A percentile compares a stretch with the other conserved stretches of the same genome.
Evolutionary conservation across 2,797 vertebrate genomes (phyloP).

Genomic region (Rhinoraja longicauda): DNA sequence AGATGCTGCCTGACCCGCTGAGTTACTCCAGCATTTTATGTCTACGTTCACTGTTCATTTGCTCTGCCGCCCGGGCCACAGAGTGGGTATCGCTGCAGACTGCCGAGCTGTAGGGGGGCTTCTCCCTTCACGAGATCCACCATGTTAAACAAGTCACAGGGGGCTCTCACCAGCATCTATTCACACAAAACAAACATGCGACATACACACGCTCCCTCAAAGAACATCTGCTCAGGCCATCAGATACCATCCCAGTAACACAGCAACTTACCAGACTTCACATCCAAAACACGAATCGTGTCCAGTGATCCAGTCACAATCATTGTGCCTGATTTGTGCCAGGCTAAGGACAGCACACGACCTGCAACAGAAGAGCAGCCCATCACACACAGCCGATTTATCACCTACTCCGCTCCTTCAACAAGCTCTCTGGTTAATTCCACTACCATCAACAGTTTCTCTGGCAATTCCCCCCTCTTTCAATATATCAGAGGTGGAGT

Average conservation of each 20-base stretch:
- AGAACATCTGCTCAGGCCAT: neutral
- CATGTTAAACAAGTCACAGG: neutral
- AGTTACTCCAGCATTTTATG: too few relatives aligned
- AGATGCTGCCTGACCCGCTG: too few relatives aligned
- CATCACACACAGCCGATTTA: neutral
- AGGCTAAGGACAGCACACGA: constrained; percentile 79
- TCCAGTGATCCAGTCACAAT: constrained; percentile 79
- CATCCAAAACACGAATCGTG: constrained; percentile 66
- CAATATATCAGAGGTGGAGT: too few relatives aligned
- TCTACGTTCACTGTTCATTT: neutral
- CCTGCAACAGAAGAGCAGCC: constrained; percentile 52
- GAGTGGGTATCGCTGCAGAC: too few relatives aligned
- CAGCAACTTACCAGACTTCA: constrained; percentile 64
- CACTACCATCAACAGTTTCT: too few relatives aligned
- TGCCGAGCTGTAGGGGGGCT: too few relatives aligned
- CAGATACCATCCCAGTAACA: constrained; percentile 38
- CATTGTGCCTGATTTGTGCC: constrained; percentile 69
- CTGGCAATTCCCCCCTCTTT: too few relatives aligned
- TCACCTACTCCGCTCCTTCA: neutral
- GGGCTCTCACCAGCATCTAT: neutral
- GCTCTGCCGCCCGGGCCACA: too few relatives aligned
- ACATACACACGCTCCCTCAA: neutral
- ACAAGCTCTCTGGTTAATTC: too few relatives aligned
- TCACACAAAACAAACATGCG: neutral
- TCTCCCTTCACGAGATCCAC: too few relatives aligned